Conservation (phyloP, 2,113 vertebrate genomes). For the Mirounga angustirostris region DNA sequence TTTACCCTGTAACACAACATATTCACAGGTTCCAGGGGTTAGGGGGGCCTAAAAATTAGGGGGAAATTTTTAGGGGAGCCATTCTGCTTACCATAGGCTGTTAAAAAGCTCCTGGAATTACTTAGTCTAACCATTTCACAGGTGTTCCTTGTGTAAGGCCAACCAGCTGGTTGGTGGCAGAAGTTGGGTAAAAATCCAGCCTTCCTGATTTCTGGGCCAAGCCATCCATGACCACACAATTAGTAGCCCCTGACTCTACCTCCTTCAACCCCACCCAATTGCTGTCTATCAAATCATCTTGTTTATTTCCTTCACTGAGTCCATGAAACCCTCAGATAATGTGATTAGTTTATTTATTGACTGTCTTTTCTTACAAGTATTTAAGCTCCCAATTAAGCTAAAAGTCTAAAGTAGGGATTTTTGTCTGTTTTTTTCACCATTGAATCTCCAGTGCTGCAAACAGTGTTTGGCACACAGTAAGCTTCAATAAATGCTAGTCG, state of each 20-base stretch:
- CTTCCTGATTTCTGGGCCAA: not conserved
- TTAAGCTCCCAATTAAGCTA: not conserved
- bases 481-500: constrained; percentile 17
- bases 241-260: not conserved
- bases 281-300: not conserved
- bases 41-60: not conserved
- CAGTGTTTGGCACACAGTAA: not conserved
- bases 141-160: not conserved
- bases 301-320: not conserved
- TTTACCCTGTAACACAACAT: not conserved
- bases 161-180: not conserved
- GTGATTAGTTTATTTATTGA: not conserved
- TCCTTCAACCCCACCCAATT: not conserved
- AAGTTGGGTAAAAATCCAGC: not conserved
- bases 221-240: not conserved
- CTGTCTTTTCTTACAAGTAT: not conserved
- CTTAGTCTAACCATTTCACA: not conserved
- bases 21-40: not conserved
- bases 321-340: not conserved
- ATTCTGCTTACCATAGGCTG: not conserved
- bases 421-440: not conserved
- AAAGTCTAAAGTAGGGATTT: not conserved
- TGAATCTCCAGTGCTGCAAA: not conserved
- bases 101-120: not conserved
- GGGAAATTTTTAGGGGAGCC: not conserved